Evolutionary conservation across 35 echinoderm and acorn worm species (phyloP).

Genomic region (Anneissia japonica): DNA sequence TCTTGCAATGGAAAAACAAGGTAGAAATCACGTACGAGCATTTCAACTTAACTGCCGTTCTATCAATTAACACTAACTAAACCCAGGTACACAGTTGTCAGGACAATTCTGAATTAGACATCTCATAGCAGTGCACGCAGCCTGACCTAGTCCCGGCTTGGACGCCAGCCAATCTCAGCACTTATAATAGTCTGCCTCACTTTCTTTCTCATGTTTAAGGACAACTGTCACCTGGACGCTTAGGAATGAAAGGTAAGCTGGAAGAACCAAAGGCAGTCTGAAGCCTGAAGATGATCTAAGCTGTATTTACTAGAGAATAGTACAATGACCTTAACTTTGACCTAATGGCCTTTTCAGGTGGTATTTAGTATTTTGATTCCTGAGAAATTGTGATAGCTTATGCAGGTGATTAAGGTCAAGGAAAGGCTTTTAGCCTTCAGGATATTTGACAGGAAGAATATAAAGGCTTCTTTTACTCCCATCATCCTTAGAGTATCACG

Average conservation of each 20-base stretch:
- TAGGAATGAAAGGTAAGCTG: neutral
- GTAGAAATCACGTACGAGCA: neutral
- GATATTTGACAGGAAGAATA: neutral
- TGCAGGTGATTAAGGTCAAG: neutral
- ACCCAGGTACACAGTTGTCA: neutral
- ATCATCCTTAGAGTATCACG: neutral
- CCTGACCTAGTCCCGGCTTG: neutral
- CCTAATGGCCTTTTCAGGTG: neutral
- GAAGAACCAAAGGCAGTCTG: neutral
- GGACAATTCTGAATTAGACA: neutral
- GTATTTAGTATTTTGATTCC: neutral
- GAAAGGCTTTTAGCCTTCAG: neutral
- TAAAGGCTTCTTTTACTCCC: neutral
- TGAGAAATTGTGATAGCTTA: neutral
- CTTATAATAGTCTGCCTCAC: neutral
- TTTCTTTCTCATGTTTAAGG: neutral
- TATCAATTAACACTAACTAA: neutral
- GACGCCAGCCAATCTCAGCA: neutral
- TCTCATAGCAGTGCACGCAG: neutral
- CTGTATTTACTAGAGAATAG: neutral
- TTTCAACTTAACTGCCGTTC: neutral
- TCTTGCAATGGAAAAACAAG: neutral
- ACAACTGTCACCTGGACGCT: too few species aligned
- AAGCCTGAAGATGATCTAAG: neutral
- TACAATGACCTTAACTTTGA: neutral